A percentile compares a stretch with the other conserved stretches of the same genome.
phyloP scores from a whole-genome alignment of 2,797 vertebrate species.

The Meriones psammophilus region DNA sequence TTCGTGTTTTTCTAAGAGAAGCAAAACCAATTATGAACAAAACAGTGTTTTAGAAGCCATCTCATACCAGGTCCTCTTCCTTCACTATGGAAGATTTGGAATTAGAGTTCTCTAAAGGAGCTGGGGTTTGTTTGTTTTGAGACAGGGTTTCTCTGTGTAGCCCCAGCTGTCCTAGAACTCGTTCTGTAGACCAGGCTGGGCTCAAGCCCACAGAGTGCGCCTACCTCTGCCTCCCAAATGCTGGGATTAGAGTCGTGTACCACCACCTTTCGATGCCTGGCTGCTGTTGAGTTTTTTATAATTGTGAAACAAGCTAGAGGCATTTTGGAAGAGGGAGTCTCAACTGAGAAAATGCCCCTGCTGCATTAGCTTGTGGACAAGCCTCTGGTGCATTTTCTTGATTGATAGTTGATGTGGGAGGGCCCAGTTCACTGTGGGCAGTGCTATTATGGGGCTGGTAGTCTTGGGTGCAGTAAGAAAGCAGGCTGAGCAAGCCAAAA shows the following conservation, averaged over 20 bases:
- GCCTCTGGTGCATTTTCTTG: neutral
- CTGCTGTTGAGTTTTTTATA: neutral
- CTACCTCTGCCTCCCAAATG: neutral
- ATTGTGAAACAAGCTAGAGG: neutral
- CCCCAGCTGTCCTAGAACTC: no score
- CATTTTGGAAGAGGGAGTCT: neutral
- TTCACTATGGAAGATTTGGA: neutral
- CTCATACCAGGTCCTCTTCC: neutral
- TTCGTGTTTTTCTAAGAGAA: neutral
- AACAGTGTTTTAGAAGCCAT: conserved; percentile 5
- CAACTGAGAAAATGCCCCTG: neutral
- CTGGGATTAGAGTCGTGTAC: neutral
- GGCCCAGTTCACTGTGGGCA: neutral
- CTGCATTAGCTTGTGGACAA: neutral
- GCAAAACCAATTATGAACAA: neutral
- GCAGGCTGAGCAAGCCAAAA: neutral
- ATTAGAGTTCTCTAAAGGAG: no score
- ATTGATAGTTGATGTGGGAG: neutral
- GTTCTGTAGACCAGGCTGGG: no score
- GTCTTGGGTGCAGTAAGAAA: neutral
- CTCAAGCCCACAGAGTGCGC: no score
- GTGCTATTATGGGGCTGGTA: neutral
- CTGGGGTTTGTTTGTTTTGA: neutral
- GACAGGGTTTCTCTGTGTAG: no score
- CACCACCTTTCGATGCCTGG: neutral